Evolutionary conservation across 2,888 invertebrate genomes (phyloP).

Genomic region (Hemithea aestivaria): DNA sequence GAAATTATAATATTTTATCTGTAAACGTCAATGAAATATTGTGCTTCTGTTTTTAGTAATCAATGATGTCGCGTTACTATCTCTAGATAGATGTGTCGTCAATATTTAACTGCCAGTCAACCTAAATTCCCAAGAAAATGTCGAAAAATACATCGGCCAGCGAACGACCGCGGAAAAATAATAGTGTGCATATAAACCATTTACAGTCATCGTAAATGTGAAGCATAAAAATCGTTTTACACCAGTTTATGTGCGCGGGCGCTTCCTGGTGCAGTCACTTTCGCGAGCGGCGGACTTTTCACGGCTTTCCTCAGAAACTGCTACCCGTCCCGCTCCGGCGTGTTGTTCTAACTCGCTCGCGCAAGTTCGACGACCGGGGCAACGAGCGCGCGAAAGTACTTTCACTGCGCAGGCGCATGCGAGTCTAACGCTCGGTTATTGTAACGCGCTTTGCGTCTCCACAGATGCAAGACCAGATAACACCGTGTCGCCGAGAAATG

Average conservation of each 20-base stretch:
- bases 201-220: slow-evolving; percentile 59
- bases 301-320: slow-evolving; percentile 64
- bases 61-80: no score
- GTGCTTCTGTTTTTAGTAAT: no score
- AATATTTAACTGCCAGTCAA: neutral
- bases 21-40: no score
- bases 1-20: no score
- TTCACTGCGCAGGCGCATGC: slow-evolving; percentile 72
- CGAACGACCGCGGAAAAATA: slow-evolving; percentile 36
- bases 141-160: slow-evolving; percentile 31
- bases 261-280: slow-evolving; percentile 69
- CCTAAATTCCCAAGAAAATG: slow-evolving; percentile 28
- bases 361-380: slow-evolving; percentile 73
- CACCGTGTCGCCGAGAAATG: slow-evolving; percentile 50
- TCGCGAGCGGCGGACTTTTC: slow-evolving; percentile 59
- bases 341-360: slow-evolving; percentile 42
- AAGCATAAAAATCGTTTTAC: slow-evolving; percentile 61
- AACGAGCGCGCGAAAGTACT: slow-evolving; percentile 77
- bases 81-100: no score
- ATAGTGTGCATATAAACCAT: slow-evolving; percentile 49
- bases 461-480: slow-evolving; percentile 47
- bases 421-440: slow-evolving; percentile 51
- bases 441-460: slow-evolving; percentile 55
- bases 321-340: slow-evolving; percentile 46
- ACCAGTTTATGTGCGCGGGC: slow-evolving; percentile 54